phyloP scores from a whole-genome alignment of 2,797 vertebrate species.

The Avahi laniger region DNA sequence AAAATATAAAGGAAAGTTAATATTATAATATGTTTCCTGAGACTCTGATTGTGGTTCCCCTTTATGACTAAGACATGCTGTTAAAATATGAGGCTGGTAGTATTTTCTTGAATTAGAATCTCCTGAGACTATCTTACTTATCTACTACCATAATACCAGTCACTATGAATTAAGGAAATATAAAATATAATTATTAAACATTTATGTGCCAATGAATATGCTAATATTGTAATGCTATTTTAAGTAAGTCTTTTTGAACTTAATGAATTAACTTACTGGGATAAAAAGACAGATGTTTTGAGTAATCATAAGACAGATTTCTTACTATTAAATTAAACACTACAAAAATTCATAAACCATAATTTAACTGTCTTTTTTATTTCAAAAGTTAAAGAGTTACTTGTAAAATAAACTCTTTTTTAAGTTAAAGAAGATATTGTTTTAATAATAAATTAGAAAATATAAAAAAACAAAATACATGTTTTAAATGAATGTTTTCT shows the following conservation, averaged over 20 bases:
- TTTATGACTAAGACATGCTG: conserved; percentile 35
- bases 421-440: conserved; percentile 29
- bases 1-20: not conserved
- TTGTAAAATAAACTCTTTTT: conserved; percentile 30
- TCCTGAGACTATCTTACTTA: conserved; percentile 66
- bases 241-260: conserved; percentile 67
- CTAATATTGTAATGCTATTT: conserved; percentile 70
- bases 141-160: conserved; percentile 45
- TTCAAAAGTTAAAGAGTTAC: conserved; percentile 58
- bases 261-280: conserved; percentile 72
- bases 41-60: not conserved
- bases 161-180: conserved; percentile 68
- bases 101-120: conserved; percentile 55
- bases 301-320: conserved; percentile 64
- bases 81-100: conserved; percentile 40
- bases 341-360: conserved; percentile 41
- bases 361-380: conserved; percentile 14
- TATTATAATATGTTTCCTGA: not conserved
- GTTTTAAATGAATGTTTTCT: conserved; percentile 8
- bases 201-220: conserved; percentile 64
- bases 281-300: conserved; percentile 75
- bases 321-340: conserved; percentile 60
- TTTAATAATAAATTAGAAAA: conserved; percentile 20
- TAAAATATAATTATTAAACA: conserved; percentile 78
- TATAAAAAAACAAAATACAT: not conserved